Conservation (phyloP, 2,113 vertebrate species). For the Phrynosoma blainvillii region DNA sequence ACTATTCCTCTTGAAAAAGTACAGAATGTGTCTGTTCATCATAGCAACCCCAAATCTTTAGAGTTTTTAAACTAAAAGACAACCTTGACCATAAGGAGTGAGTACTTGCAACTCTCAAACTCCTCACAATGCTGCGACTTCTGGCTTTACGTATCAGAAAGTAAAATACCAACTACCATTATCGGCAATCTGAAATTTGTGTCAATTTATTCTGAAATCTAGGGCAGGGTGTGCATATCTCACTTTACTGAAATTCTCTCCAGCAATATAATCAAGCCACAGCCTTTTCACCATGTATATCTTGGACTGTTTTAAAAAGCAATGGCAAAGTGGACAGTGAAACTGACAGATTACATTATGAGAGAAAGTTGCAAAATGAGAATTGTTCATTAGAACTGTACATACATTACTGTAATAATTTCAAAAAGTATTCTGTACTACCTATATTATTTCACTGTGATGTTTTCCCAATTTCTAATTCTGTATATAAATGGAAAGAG, state of each 20-base stretch:
- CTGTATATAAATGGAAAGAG: not conserved
- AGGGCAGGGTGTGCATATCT: not conserved
- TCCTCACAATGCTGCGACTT: not conserved
- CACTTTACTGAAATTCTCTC: not conserved
- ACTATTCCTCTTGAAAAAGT: slow-evolving; percentile 29
- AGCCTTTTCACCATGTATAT: not conserved
- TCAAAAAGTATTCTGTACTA: too few relatives aligned
- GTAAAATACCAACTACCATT: not conserved
- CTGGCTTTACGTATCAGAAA: not conserved
- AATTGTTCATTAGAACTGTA: not conserved
- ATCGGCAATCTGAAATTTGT: not conserved
- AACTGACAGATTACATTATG: not conserved
- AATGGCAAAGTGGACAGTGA: not conserved
- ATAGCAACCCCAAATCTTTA: slow-evolving; percentile 34
- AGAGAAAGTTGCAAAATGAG: not conserved
- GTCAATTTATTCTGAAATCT: not conserved
- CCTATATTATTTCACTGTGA: not conserved
- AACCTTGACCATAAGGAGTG: not conserved
- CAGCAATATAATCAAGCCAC: not conserved
- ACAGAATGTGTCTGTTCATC: slow-evolving; percentile 39
- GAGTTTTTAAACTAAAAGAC: not conserved
- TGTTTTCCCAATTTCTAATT: not conserved
- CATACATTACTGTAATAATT: not conserved
- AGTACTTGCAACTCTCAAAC: not conserved
- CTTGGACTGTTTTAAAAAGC: not conserved